Conservation (phyloP, 1,140 invertebrate genomes). For the Chironomus tepperi region DNA sequence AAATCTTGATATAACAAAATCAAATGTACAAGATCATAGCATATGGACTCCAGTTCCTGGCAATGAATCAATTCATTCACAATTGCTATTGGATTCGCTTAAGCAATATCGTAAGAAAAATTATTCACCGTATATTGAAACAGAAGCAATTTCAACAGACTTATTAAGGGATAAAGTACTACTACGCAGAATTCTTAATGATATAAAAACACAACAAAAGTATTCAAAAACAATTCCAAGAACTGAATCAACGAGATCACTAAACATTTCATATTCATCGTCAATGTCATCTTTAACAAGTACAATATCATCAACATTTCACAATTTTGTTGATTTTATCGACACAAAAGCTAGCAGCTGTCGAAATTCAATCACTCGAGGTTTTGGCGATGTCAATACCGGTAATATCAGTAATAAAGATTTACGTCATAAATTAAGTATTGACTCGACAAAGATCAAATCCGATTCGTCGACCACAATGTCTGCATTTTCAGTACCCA, state of each 20-base stretch:
- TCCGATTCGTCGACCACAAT: background rate
- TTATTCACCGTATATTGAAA: background rate
- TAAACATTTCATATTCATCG: slow-evolving; percentile 28
- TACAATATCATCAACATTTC: slow-evolving; percentile 18
- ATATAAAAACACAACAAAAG: slow-evolving; percentile 35
- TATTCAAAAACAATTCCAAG: slow-evolving; percentile 34
- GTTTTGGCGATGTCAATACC: slow-evolving; percentile 25
- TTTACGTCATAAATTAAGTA: background rate
- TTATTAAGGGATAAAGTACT: slow-evolving; percentile 33
- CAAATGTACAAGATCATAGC: slow-evolving; percentile 17
- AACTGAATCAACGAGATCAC: slow-evolving; percentile 25
- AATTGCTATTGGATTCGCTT: background rate
- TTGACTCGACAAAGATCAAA: background rate
- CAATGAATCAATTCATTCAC: background rate
- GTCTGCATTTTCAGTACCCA: background rate
- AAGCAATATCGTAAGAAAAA: slow-evolving; percentile 21
- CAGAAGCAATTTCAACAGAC: slow-evolving; percentile 27
- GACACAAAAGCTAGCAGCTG: slow-evolving; percentile 16
- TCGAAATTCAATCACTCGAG: slow-evolving; percentile 16
- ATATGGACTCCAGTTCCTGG: slow-evolving; percentile 12
- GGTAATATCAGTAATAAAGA: background rate
- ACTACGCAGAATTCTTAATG: slow-evolving; percentile 34
- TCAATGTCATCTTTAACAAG: slow-evolving; percentile 30
- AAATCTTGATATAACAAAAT: background rate
- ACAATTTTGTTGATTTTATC: slow-evolving; percentile 21